A percentile compares a stretch with the other conserved stretches of the same genome.
These are phyloP conservation scores for Loriculus beryllinus DNA, from an alignment of 2,797 vertebrate genomes.

Conservation along the genomic window DNA sequence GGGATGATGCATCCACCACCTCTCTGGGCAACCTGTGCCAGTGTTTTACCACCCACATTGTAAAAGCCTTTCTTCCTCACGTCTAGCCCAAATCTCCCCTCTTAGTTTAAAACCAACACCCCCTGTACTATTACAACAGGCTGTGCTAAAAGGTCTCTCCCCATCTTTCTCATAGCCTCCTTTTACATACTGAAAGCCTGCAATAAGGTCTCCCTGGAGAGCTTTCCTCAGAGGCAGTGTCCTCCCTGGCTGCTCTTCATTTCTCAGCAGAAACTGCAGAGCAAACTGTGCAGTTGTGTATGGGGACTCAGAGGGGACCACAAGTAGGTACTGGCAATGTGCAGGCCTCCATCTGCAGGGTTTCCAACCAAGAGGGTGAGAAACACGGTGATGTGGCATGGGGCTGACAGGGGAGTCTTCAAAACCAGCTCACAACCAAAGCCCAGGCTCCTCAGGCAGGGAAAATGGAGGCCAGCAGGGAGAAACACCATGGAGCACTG, in stretches of 20 bases:
- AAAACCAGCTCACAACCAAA: not conserved
- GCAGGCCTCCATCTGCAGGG: not conserved
- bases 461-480: not conserved
- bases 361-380: not conserved
- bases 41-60: not conserved
- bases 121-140: not conserved
- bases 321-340: rapidly evolving
- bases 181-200: not conserved
- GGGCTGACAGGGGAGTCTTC: not conserved
- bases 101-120: not conserved
- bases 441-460: not conserved
- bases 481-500: not conserved
- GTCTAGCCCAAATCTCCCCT: not conserved
- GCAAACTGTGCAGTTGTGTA: rapidly evolving
- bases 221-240: not conserved
- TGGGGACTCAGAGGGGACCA: not conserved
- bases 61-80: not conserved
- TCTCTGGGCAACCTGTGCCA: not conserved
- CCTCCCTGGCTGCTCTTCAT: not conserved
- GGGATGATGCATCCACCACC: not conserved
- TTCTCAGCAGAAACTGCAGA: not conserved
- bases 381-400: rapidly evolving
- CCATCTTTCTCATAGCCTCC: not conserved
- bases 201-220: not conserved
- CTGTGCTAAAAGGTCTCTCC: not conserved